Evolutionary conservation across 2,113 vertebrate genomes (phyloP), one percentile per base, ranked within the genome.

Genomic region (Grus americana): DNA sequence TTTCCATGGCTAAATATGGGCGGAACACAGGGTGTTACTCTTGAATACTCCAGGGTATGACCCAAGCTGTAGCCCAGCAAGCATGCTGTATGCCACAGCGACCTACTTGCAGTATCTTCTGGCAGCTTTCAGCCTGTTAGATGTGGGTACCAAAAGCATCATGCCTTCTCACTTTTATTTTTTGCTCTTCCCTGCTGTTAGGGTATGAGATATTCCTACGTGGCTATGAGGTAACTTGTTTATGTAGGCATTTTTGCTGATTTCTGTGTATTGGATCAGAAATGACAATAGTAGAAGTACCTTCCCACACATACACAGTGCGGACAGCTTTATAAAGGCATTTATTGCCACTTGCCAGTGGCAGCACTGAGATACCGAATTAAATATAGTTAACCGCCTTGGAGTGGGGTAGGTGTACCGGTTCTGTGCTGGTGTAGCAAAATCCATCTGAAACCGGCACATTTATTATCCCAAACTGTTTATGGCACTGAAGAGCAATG

Each of bases 1-100:
- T 85, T 93, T 94, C 70, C 62, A 68, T 95, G 88, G 94, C 95
- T 93, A 95, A 93, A 93, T 94, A 89, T 55, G 94, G 97, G 61
- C 9, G 8, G 61, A 79, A 50, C 73, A 6, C 58, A 91, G 90
- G 66, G 70, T 61, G 66, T 94, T 90, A 32, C 76, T 93, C 79
- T 34, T 7, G 62, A 91, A 74, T 74, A 11, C 80, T 65, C 26
- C 65, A 34, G 30, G 1, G 1, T 91, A 29, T 67, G 70, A 84
- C 86, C 83, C 38, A 38, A 50, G 32, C 10, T 58, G n/a, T 22
- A 74, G 59, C n/a, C 72, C 57, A 32, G 61, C 19, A n/a, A 67
- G 19, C 54, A 4, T 16, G 9, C 59, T 62, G 1, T 17, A 2
- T 61, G 50, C 75, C 50, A n/a, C 58, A 72, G 54, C 54, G 17